Percentiles rank a stretch among this genome's conserved stretches.
Conservation (phyloP, 1,140 invertebrate genomes). For the Diplogasteroides magnus region DNA sequence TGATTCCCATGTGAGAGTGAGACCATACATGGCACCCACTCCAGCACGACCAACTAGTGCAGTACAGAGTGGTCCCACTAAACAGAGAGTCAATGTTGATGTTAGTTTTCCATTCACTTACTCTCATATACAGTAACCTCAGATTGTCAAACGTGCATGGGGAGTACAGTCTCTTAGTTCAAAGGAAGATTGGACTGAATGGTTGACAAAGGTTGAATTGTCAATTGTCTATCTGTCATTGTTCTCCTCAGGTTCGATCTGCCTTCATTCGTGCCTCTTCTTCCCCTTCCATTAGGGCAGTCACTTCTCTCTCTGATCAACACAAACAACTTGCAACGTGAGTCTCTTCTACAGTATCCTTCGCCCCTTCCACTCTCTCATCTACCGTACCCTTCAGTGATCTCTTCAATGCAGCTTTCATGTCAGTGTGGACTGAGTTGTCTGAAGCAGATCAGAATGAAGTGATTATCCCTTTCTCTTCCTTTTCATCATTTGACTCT, state of each 20-base stretch:
- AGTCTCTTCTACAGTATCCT: conserved; percentile 3
- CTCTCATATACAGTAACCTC: too few species aligned
- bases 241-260: neutral
- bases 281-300: conserved; percentile 81
- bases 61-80: conserved; percentile 3
- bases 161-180: too few species aligned
- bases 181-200: conserved; percentile 95
- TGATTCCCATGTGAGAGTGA: too few species aligned
- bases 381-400: too few species aligned
- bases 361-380: neutral
- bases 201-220: conserved; percentile 78
- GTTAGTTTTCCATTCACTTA: conserved; percentile 2
- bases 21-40: conserved; percentile 4
- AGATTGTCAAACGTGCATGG: too few species aligned
- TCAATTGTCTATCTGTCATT: conserved; percentile 72
- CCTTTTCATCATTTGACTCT: conserved; percentile 2
- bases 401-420: conserved; percentile 95
- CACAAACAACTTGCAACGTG: conserved; percentile 79
- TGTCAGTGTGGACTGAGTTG: conserved; percentile 96
- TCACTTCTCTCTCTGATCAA: conserved; percentile 82
- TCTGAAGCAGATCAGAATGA: conserved; percentile 75
- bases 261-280: neutral
- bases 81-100: too few species aligned
- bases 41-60: conserved; percentile 12
- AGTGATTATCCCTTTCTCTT: conserved; percentile 11